A percentile compares a stretch with the other conserved stretches of the same genome.
phyloP scores from a whole-genome alignment of 1,140 invertebrate species.

The Panagrolaimus sp. region DNA sequence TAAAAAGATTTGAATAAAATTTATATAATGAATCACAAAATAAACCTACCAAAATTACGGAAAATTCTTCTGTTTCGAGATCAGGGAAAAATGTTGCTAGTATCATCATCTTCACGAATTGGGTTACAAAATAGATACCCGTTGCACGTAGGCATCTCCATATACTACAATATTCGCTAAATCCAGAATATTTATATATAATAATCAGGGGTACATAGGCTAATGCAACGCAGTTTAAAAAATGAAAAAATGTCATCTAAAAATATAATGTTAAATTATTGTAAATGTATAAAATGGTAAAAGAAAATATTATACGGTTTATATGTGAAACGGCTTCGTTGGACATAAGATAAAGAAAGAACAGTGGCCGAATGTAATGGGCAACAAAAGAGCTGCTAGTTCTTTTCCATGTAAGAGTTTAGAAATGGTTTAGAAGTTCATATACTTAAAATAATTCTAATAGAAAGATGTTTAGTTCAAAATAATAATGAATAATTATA shows the following conservation, averaged over 20 bases:
- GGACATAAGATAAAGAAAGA: too few species aligned
- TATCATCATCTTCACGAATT: slow-evolving; percentile 40
- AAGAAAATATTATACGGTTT: too few species aligned
- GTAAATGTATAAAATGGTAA: too few species aligned
- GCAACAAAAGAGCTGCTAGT: too few species aligned
- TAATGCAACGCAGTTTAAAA: slow-evolving; percentile 40
- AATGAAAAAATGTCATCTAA: slow-evolving; percentile 49
- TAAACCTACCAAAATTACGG: slow-evolving; percentile 16
- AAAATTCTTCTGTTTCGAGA: slow-evolving; percentile 22
- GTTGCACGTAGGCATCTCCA: slow-evolving; percentile 42
- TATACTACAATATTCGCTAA: slow-evolving; percentile 42
- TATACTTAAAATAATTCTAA: too few species aligned
- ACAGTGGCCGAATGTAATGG: too few species aligned
- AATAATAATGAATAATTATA: too few species aligned
- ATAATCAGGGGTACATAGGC: slow-evolving; percentile 42
- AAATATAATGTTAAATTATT: background rate
- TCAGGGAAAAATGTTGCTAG: slow-evolving; percentile 47
- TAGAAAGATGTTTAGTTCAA: too few species aligned
- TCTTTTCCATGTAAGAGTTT: too few species aligned
- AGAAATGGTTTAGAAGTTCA: too few species aligned
- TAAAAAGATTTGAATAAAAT: background rate
- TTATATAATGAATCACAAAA: too few species aligned
- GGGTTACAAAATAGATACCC: slow-evolving; percentile 38
- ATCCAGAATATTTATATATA: slow-evolving; percentile 45
- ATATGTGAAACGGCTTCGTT: too few species aligned